phyloP scores from a whole-genome alignment of 2,797 vertebrate species.

The Acanthis flammea region DNA sequence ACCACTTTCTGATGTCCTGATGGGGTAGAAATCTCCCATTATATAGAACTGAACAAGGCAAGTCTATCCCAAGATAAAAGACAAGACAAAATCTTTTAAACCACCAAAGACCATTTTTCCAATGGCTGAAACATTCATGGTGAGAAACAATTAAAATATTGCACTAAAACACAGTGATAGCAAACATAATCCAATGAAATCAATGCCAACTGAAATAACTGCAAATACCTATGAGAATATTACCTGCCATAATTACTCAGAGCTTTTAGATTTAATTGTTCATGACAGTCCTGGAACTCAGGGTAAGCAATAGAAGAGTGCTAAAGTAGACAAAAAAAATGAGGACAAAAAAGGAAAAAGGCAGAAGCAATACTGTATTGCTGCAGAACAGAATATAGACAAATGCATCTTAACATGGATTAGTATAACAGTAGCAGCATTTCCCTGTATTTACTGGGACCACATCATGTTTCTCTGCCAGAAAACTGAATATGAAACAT shows the following conservation, averaged over 20 bases:
- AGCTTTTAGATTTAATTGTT: neutral
- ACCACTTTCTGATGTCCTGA: neutral
- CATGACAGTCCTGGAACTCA: neutral
- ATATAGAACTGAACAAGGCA: neutral
- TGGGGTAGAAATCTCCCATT: neutral
- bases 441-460: neutral
- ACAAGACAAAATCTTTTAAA: neutral
- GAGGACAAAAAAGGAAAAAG: neutral
- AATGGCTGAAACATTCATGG: neutral
- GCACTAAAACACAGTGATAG: neutral
- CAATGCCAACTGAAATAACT: neutral
- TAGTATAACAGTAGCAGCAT: neutral
- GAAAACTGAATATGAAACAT: neutral
- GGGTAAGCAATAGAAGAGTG: neutral
- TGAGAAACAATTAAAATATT: neutral
- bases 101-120: neutral
- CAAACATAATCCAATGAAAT: neutral
- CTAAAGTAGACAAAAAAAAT: neutral
- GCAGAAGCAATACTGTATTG: neutral
- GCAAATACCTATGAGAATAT: neutral
- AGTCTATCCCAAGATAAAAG: neutral
- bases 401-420: neutral
- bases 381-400: neutral
- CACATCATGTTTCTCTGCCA: neutral
- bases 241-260: neutral